Evolutionary conservation across 2,113 vertebrate species (phyloP).

Genomic region (Opisthocomus hoazin): DNA sequence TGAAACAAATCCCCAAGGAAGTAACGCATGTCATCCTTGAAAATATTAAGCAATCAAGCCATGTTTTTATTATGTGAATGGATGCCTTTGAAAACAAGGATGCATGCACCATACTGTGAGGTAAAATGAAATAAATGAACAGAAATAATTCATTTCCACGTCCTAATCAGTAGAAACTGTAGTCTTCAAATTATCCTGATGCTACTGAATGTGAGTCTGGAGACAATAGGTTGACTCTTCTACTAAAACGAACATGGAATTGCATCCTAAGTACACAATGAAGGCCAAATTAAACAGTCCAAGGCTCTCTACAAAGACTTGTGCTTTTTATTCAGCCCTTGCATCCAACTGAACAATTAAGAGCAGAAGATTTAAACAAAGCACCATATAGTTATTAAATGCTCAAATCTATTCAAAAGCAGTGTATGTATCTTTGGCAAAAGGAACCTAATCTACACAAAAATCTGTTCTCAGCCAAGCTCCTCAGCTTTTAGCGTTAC

Average conservation of each 20-base stretch:
- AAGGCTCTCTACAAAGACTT: background rate
- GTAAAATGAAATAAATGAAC: slow-evolving; percentile 70
- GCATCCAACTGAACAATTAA: background rate
- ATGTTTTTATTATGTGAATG: slow-evolving; percentile 44
- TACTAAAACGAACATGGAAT: slow-evolving; percentile 30
- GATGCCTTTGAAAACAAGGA: slow-evolving; percentile 25
- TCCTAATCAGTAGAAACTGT: slow-evolving; percentile 74
- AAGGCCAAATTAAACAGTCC: slow-evolving; percentile 5
- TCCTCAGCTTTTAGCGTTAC: slow-evolving; percentile 6
- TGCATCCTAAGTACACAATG: slow-evolving; percentile 13
- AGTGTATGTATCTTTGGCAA: background rate
- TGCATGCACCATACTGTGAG: slow-evolving; percentile 10
- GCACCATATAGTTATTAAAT: background rate
- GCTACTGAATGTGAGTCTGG: background rate
- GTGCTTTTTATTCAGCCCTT: background rate
- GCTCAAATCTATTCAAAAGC: background rate
- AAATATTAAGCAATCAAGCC: slow-evolving; percentile 60
- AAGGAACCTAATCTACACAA: background rate
- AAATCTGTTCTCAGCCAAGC: background rate
- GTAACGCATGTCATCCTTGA: slow-evolving; percentile 29
- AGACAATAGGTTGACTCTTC: slow-evolving; percentile 34
- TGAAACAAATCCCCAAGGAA: slow-evolving; percentile 47
- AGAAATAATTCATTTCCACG: slow-evolving; percentile 83
- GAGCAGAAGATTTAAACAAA: slow-evolving; percentile 4
- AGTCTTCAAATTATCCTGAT: slow-evolving; percentile 30